Evolutionary conservation across 2,797 vertebrate genomes (phyloP).

Genomic region (Stomatorhinus walkeri): DNA sequence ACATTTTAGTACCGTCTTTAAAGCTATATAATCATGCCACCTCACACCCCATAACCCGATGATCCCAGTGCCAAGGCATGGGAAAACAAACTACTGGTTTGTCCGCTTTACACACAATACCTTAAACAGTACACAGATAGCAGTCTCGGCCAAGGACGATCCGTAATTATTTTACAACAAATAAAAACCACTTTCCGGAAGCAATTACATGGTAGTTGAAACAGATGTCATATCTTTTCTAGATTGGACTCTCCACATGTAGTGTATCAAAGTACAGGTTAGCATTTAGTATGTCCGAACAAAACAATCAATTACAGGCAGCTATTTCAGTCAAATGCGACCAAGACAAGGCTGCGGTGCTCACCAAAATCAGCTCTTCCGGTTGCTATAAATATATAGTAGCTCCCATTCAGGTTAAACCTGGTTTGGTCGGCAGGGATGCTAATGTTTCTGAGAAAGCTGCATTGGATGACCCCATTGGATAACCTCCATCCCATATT

Average conservation of each 20-base stretch:
- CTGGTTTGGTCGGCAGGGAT: constrained; percentile 49
- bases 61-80: neutral
- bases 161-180: neutral
- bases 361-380: constrained; percentile 59
- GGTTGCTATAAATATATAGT: constrained; percentile 70
- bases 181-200: neutral
- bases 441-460: constrained; percentile 56
- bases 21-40: neutral
- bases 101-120: neutral
- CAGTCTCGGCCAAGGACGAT: neutral
- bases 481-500: constrained; percentile 61
- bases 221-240: neutral
- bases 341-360: neutral
- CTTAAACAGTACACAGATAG: neutral
- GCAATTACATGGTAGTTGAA: neutral
- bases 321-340: neutral
- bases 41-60: neutral
- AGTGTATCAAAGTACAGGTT: neutral
- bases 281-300: neutral
- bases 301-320: neutral
- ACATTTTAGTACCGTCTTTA: neutral
- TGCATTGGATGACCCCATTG: constrained; percentile 66
- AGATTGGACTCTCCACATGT: neutral
- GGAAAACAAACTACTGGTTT: neutral
- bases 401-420: constrained; percentile 59